phyloP scores from a whole-genome alignment of 2,797 vertebrate species.

The Microcaecilia unicolor region DNA sequence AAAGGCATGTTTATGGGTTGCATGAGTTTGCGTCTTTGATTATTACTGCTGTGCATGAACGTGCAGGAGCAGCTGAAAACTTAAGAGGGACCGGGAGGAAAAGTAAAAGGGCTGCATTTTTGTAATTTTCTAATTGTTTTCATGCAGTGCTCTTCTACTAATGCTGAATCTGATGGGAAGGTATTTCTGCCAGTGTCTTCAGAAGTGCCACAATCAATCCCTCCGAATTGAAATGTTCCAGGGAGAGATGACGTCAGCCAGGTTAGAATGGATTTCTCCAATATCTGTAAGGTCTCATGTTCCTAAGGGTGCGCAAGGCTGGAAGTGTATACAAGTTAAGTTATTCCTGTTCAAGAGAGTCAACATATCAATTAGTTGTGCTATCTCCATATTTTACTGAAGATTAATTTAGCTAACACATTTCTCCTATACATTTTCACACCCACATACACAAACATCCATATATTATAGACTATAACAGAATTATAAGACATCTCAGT shows the following conservation, averaged over 20 bases:
- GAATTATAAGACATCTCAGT: too few species aligned
- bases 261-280: constrained; percentile 53
- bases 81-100: constrained; percentile 53
- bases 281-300: constrained; percentile 52
- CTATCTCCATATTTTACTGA: too few species aligned
- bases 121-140: constrained; percentile 64
- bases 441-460: too few species aligned
- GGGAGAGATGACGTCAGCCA: constrained; percentile 53
- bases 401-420: too few species aligned
- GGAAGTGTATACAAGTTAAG: constrained; percentile 45
- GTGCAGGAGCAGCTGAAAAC: constrained; percentile 71
- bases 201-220: constrained; percentile 50
- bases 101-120: constrained; percentile 69
- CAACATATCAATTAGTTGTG: too few species aligned
- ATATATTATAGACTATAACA: too few species aligned
- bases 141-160: constrained; percentile 83
- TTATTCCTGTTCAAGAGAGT: constrained; percentile 69
- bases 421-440: too few species aligned
- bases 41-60: constrained; percentile 54
- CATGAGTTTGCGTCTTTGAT: constrained; percentile 53
- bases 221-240: constrained; percentile 54
- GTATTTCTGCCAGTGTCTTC: constrained; percentile 63
- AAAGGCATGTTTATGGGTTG: constrained; percentile 69
- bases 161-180: constrained; percentile 66
- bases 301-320: constrained; percentile 51